Base-by-base conservation (phyloP, 2,888 invertebrate species). In the Eupsilia transversa region DNA sequence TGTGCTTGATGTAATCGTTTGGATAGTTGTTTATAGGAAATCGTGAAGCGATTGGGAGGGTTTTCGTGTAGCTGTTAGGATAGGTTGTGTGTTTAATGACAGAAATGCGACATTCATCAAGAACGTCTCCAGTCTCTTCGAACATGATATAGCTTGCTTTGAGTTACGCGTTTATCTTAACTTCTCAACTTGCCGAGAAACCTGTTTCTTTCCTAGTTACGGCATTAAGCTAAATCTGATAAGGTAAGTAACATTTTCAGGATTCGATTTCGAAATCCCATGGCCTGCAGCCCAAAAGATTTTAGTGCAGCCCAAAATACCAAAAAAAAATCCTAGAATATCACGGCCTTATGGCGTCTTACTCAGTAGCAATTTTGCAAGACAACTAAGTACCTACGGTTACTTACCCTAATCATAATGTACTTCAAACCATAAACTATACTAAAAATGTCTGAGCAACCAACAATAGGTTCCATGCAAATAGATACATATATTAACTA, bases 1-100 rank as follows among this genome's bases (percentile, higher is more conserved):
- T 78, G 77, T 80, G 38, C 46, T 83, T 65, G 67, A 74, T 84
- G 79, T 86, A 85, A 88, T 84, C 72, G 68, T 72, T 69, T 59
- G 30, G 52, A 35, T 68, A 59, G 59, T 72, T 68, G 60, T 75
- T 86, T 86, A 77, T 77, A 59, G 60, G 27, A 54, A 80, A 65
- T 43, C 35, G 35, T 65, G 14, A 27, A 38, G 6, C 10, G 38
- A 70, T 66, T 70, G 52, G 54, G 33, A 64, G 23, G 17, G n/a
- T 27, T 57, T 33, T 60, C 38, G 30, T 30, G 33, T 35, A 7
- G 12, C 10, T 27, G 1, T 68, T 52, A 30, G 52, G 20, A 38
- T 38, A 66, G 43, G 41, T 60, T 77, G 1, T 59, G 38, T 30
- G 7, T 57, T 35, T 61, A 43, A 30, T 12, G 3, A 33, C 23